Percentiles rank a stretch among this genome's conserved stretches.
phyloP scores from a whole-genome alignment of 2,113 vertebrate genomes.

The Danionella cerebrum region DNA sequence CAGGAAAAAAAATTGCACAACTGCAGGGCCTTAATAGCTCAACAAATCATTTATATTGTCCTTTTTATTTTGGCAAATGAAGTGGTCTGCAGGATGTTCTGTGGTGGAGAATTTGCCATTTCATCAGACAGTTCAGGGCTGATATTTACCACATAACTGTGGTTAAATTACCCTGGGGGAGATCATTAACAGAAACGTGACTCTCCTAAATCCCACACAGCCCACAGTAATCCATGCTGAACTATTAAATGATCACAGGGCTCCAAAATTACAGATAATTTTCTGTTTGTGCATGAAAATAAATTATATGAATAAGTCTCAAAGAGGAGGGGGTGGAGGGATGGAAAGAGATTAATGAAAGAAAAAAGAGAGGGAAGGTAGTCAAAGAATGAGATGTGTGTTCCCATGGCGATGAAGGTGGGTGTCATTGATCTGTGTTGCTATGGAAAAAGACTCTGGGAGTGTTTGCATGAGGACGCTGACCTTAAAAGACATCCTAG shows the following conservation, averaged over 20 bases:
- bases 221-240: neutral
- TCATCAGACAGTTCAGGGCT: neutral
- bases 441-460: constrained; percentile 14
- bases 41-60: neutral
- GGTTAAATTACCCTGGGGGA: neutral
- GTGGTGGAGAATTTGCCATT: neutral
- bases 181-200: constrained; percentile 2
- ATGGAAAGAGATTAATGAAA: neutral
- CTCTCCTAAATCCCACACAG: neutral
- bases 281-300: constrained; percentile 13
- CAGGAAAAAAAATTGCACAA: too few relatives aligned
- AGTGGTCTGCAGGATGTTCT: neutral
- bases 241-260: neutral
- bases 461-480: neutral
- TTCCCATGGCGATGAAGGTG: constrained; percentile 32
- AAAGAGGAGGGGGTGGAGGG: constrained; percentile 21
- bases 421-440: constrained; percentile 12
- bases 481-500: constrained; percentile 9
- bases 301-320: constrained; percentile 2
- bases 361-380: neutral
- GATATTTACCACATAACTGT: constrained; percentile 9
- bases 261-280: constrained; percentile 11
- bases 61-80: neutral
- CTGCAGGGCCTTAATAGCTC: neutral
- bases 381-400: constrained; percentile 14